Conservation (phyloP, 2,113 vertebrate species). For the Podocnemis expansa region DNA sequence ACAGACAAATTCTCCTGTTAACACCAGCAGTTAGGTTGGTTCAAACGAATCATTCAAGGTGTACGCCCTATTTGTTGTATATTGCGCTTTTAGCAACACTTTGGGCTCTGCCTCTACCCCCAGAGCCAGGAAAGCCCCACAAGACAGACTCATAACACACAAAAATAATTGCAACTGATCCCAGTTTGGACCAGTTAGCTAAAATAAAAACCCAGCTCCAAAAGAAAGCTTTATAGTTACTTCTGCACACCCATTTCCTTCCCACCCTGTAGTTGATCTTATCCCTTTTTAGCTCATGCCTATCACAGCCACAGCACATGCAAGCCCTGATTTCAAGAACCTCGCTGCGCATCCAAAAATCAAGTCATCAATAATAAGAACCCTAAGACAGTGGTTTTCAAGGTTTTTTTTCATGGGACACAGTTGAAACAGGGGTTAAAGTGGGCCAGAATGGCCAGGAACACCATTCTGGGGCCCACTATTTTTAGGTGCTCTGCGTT, state of each 20-base stretch:
- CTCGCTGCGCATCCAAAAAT: background rate
- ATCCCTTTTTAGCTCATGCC: background rate
- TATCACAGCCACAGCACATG: background rate
- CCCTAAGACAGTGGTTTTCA: too few relatives aligned
- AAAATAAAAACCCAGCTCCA: background rate
- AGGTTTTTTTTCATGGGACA: too few relatives aligned
- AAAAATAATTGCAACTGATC: too few relatives aligned
- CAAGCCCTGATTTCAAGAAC: background rate
- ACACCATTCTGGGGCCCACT: too few relatives aligned
- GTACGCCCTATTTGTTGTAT: background rate
- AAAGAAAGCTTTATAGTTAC: background rate
- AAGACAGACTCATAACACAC: background rate
- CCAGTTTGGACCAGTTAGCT: background rate
- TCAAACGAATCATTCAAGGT: background rate
- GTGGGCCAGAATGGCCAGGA: too few relatives aligned
- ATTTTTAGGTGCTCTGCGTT: too few relatives aligned
- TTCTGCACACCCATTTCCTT: background rate
- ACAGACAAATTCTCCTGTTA: background rate
- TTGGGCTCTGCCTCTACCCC: background rate
- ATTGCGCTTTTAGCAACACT: fast-evolving
- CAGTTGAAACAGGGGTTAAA: too few relatives aligned
- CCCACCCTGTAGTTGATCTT: background rate
- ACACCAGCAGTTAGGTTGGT: background rate
- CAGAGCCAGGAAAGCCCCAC: background rate
- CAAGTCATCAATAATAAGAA: too few relatives aligned